Evolutionary conservation across 2,888 invertebrate genomes (phyloP).

Genomic region (Branchellion lobata): DNA sequence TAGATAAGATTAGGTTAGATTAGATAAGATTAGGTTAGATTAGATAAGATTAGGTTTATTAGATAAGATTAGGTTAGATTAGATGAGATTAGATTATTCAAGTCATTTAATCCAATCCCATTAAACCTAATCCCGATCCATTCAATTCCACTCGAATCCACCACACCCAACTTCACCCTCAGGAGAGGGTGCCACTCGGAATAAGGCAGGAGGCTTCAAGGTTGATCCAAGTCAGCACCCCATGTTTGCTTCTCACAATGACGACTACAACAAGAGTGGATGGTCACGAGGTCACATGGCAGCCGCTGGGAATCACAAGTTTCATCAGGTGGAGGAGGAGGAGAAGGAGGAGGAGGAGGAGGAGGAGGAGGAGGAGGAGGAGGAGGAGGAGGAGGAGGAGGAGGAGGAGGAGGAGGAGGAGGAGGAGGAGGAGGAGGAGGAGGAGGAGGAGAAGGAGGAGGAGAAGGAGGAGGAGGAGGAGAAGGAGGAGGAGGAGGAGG

Average conservation of each 20-base stretch:
- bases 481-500: constrained; percentile 6
- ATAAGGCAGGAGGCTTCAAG: constrained; percentile 55
- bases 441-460: too few relatives aligned
- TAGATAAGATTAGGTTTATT: too few relatives aligned
- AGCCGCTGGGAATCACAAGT: constrained; percentile 59
- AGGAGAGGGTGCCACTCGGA: constrained; percentile 55
- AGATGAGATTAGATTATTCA: too few relatives aligned
- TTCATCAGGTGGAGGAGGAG: constrained; percentile 47
- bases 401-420: constrained; percentile 1
- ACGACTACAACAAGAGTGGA: constrained; percentile 57
- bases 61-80: too few relatives aligned
- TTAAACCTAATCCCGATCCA: too few relatives aligned
- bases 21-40: too few relatives aligned
- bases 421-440: neutral
- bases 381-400: constrained; percentile 29
- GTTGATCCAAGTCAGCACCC: constrained; percentile 55
- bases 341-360: neutral
- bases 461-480: constrained; percentile 27
- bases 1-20: too few relatives aligned
- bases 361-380: neutral
- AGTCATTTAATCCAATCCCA: too few relatives aligned
- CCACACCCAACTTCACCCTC: too few relatives aligned
- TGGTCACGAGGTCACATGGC: constrained; percentile 62
- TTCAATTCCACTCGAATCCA: too few relatives aligned
- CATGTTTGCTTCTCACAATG: constrained; percentile 55